Conservation (phyloP, 1,140 invertebrate species). For the Stegodyphus dumicola region DNA sequence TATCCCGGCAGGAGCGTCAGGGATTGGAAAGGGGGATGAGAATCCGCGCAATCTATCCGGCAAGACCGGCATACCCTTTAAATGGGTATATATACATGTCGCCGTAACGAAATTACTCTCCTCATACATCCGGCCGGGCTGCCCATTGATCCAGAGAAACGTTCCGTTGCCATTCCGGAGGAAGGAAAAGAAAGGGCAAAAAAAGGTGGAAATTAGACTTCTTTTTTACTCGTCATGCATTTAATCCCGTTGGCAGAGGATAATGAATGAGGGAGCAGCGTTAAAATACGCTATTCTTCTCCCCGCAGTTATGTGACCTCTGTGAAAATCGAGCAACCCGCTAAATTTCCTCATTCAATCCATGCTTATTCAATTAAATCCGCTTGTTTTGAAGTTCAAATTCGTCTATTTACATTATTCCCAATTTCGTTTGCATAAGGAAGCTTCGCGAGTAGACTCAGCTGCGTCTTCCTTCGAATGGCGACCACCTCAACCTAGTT, state of each 20-base stretch:
- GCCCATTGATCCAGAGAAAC: conserved; percentile 2
- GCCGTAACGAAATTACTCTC: conserved; percentile 16
- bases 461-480: background rate
- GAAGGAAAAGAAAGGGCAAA: background rate
- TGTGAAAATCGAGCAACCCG: background rate
- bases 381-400: conserved; percentile 3
- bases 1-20: background rate
- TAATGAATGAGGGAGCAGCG: background rate
- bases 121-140: background rate
- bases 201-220: conserved; percentile 17
- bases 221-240: background rate
- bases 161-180: background rate
- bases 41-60: conserved; percentile 22
- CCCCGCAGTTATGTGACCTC: background rate
- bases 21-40: background rate
- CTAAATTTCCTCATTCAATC: background rate
- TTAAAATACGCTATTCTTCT: background rate
- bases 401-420: conserved; percentile 11
- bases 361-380: conserved; percentile 10
- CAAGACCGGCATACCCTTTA: background rate
- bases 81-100: background rate
- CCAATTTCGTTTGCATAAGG: background rate
- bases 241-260: conserved; percentile 8
- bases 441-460: background rate
- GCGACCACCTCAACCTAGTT: too few relatives aligned